These are phyloP conservation scores for Narcine bancroftii DNA, from an alignment of 2,113 vertebrate genomes.

Conservation along the genomic window DNA sequence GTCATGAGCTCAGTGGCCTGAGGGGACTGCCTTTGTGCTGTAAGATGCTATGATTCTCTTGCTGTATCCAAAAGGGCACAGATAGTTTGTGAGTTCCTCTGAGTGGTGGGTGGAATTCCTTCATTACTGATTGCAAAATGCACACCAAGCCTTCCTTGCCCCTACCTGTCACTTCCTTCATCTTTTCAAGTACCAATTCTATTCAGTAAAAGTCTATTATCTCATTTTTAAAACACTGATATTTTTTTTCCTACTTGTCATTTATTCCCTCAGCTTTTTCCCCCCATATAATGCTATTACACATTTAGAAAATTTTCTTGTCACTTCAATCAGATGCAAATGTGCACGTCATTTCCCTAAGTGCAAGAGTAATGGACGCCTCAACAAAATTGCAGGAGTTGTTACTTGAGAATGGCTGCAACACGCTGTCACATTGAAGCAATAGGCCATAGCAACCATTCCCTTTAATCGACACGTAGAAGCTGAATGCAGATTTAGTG, in stretches of 20 bases:
- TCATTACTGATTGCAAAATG: not conserved
- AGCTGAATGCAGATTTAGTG: not conserved
- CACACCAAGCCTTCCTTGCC: not conserved
- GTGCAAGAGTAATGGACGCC: not conserved
- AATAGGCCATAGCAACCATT: not conserved
- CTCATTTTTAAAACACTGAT: not conserved
- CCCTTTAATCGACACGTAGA: not conserved
- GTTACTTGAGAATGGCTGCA: not conserved
- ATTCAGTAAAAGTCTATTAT: slow-evolving; percentile 27
- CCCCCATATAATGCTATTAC: not conserved
- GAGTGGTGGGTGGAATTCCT: not conserved
- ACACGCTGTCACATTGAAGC: not conserved
- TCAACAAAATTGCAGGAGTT: not conserved
- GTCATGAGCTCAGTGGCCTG: too few relatives aligned
- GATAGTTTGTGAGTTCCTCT: too few relatives aligned
- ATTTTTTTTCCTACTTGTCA: not conserved
- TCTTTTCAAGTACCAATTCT: not conserved
- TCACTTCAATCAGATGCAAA: slow-evolving; percentile 25
- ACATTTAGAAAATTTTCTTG: slow-evolving; percentile 23
- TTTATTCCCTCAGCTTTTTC: slow-evolving; percentile 1
- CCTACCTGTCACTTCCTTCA: not conserved
- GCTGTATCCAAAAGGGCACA: not conserved
- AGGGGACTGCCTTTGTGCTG: too few relatives aligned
- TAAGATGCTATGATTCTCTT: too few relatives aligned
- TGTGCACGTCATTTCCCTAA: not conserved